Base-by-base conservation (phyloP, 2,113 vertebrate genomes). In the Petroica traversi region DNA sequence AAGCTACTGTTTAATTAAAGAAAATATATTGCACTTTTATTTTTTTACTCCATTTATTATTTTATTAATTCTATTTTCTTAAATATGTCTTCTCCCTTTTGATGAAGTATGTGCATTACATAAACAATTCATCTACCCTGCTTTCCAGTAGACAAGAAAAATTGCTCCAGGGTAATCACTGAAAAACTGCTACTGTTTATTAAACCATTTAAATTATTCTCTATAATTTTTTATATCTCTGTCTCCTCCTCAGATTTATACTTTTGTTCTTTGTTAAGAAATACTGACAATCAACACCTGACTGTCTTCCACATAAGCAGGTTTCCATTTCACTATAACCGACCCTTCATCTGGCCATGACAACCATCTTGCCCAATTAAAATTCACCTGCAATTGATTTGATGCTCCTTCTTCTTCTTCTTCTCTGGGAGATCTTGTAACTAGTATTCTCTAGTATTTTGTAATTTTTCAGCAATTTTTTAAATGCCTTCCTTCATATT, bases 331-430 rank as follows among this genome's bases (percentile, higher is more conserved):
- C n/a, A 48, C 5, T 40, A 22, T 81, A 88, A 52, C 8, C 55
- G 11, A 36, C 25, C 22, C 33, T 76, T 61, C 55, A 11, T n/a
- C 13, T 67, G 58, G 2, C 7, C 26, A 45, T 0, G 0, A 28
- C 6, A 43, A 29, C 4, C 12, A 43, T 48, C 16, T 45, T 38
- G 11, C 2, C 16, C 7, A 34, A 28, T 31, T 8, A 58, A 58
- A 78, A 78, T 54, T 71, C 25, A n/a, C 22, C 5, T 8, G 2
- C 20, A 40, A 31, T 10, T 58, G 45, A 66, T 52, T 63, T 43
- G 13, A 5, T 28, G 6, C 14, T 81, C 2, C 2, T 57, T n/a
- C n/a, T n/a, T 1, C 14, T 20, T 43, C 28, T 34, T 51, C 40
- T 76, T 54, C 23, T 66, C 18, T 23, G 9, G 14, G 9, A 57